phyloP scores from a whole-genome alignment of 2,797 vertebrate species.

The Chelonia mydas region DNA sequence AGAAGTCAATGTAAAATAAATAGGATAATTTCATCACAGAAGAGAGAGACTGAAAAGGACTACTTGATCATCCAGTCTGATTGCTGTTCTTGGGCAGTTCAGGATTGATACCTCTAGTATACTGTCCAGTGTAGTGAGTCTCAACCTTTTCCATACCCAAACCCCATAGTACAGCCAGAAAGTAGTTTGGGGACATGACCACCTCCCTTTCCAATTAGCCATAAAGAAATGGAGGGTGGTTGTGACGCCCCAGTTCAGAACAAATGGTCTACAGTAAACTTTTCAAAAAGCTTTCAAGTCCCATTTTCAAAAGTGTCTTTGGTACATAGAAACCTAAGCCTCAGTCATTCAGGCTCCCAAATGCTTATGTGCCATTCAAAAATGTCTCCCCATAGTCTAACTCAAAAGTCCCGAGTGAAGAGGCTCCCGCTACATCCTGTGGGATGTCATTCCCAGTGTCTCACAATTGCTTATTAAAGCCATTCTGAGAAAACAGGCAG shows the following conservation, averaged over 20 bases:
- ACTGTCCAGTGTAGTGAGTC: background rate
- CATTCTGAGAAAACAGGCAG: constrained; percentile 43
- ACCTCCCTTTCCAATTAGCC: background rate
- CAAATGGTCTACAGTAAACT: background rate
- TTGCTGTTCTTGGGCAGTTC: background rate
- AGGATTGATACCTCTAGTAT: background rate
- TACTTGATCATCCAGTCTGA: too few species aligned
- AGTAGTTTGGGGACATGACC: background rate
- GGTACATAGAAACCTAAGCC: background rate
- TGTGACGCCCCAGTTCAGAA: background rate
- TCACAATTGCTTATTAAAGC: constrained; percentile 43
- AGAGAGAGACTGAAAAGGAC: background rate
- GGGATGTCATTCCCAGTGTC: constrained; percentile 54
- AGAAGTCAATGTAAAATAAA: background rate
- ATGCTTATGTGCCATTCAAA: background rate
- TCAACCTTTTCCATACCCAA: background rate
- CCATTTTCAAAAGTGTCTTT: background rate
- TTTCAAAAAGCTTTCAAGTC: background rate
- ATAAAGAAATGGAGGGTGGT: background rate
- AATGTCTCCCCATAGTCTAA: background rate
- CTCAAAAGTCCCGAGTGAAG: background rate
- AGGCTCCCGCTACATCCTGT: background rate
- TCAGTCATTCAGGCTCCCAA: background rate
- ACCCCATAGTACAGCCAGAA: background rate
- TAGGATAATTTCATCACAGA: background rate